phyloP scores from a whole-genome alignment of 2,888 invertebrate genomes.

The Boloria euphrosyne region DNA sequence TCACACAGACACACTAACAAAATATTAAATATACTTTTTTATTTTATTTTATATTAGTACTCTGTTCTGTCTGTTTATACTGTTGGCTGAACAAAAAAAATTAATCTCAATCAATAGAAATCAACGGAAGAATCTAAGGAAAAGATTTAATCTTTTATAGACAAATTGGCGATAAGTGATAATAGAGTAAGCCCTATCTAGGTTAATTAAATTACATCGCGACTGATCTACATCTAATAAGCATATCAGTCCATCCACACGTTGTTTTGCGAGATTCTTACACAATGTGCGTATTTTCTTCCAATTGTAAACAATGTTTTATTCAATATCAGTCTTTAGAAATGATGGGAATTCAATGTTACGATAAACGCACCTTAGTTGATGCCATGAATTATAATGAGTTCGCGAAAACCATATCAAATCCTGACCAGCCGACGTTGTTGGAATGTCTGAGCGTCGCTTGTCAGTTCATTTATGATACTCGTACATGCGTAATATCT shows the following conservation, averaged over 20 bases:
- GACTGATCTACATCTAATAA: no score
- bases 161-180: no score
- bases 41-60: no score
- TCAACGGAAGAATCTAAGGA: no score
- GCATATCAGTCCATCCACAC: neutral
- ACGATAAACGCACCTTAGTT: slow-evolving; percentile 30
- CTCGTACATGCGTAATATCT: neutral
- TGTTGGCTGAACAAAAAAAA: no score
- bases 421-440: slow-evolving; percentile 3
- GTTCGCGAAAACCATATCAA: slow-evolving; percentile 28
- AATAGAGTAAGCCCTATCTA: no score
- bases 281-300: slow-evolving; percentile 3
- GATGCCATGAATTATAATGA: slow-evolving; percentile 15
- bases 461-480: neutral
- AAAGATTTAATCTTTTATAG: no score
- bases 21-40: no score
- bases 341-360: slow-evolving; percentile 30
- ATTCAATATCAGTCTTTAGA: slow-evolving; percentile 32
- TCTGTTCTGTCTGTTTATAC: no score
- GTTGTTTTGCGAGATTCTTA: neutral
- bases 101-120: no score
- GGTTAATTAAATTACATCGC: no score
- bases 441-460: neutral
- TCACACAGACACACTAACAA: no score
- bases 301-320: slow-evolving; percentile 30